phyloP scores from a whole-genome alignment of 2,113 vertebrate genomes.

The Eudyptes chrysolophus region DNA sequence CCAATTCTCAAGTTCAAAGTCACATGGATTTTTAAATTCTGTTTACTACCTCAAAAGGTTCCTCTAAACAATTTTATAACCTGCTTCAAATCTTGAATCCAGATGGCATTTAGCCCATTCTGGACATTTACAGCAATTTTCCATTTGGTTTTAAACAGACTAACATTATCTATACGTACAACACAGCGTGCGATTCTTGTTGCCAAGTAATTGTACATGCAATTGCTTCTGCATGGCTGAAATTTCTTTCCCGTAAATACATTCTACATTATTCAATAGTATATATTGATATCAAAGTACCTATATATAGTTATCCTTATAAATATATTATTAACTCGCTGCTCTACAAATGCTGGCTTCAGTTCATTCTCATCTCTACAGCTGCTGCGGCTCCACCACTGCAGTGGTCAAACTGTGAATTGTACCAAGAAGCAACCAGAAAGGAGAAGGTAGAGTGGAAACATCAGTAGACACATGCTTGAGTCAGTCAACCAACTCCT shows the following conservation, averaged over 20 bases:
- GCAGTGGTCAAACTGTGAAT: neutral
- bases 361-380: conserved; percentile 12
- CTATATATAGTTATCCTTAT: conserved; percentile 49
- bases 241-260: conserved; percentile 54
- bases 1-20: neutral
- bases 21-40: neutral
- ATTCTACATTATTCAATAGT: conserved; percentile 58
- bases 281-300: conserved; percentile 37
- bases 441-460: neutral
- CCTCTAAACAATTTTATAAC: conserved; percentile 5
- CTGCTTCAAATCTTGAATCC: neutral
- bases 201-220: neutral
- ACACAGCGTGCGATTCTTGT: neutral
- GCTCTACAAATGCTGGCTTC: conserved; percentile 21
- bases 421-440: neutral
- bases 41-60: neutral
- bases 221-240: neutral
- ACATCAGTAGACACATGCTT: neutral
- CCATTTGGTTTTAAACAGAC: neutral
- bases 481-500: neutral
- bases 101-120: neutral
- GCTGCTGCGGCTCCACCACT: neutral
- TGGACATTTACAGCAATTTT: neutral
- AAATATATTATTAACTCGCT: conserved; percentile 42
- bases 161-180: neutral